Conservation (phyloP, 30 jellyfish, hydroid and myxozoan species). For the Catostylus mosaicus region DNA sequence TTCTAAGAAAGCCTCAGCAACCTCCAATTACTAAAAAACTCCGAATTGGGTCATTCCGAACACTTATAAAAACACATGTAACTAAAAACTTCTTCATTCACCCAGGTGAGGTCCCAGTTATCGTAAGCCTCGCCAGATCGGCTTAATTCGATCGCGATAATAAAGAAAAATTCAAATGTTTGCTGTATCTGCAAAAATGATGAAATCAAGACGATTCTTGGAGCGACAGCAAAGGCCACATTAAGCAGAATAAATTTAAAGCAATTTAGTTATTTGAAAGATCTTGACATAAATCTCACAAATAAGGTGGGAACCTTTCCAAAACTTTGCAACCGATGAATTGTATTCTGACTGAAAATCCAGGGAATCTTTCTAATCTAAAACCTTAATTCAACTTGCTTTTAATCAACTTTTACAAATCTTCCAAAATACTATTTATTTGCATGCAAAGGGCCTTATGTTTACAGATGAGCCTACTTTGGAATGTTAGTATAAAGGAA, state of each 20-base stretch:
- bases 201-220: background rate
- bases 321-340: background rate
- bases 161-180: too few species aligned
- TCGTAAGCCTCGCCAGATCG: too few species aligned
- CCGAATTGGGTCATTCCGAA: too few species aligned
- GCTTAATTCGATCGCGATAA: too few species aligned
- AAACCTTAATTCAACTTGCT: background rate
- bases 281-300: background rate
- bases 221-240: too few species aligned
- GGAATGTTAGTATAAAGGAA: background rate
- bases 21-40: too few species aligned
- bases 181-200: background rate
- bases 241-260: background rate
- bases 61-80: too few species aligned
- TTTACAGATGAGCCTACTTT: background rate
- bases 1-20: too few species aligned
- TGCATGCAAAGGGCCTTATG: background rate
- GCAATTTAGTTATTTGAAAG: background rate
- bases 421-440: background rate
- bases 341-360: too few species aligned
- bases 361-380: background rate
- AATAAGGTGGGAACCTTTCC: background rate
- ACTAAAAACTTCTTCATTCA: too few species aligned
- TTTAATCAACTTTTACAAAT: slow-evolving; percentile 3
- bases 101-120: too few species aligned